These are phyloP conservation scores for Rhinichthys osculus DNA, from an alignment of 2,797 vertebrate species.

Conservation along the genomic window DNA sequence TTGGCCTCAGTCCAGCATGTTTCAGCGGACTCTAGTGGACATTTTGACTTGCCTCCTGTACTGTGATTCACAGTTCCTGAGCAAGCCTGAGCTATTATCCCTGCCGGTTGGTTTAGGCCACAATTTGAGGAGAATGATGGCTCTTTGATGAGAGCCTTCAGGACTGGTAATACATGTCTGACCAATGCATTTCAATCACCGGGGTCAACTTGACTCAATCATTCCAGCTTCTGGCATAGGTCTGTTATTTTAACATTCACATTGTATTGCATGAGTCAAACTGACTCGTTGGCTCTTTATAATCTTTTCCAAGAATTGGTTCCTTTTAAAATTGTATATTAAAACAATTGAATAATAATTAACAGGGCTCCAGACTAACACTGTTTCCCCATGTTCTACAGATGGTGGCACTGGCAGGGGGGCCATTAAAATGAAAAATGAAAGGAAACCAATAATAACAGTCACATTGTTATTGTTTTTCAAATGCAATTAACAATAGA, in stretches of 20 bases:
- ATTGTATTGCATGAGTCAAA: background rate
- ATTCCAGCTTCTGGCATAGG: background rate
- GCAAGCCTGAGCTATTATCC: conserved; percentile 48
- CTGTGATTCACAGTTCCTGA: conserved; percentile 19
- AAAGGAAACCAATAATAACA: conserved; percentile 1
- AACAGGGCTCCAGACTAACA: background rate
- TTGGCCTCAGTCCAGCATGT: conserved; percentile 57
- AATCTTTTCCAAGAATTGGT: background rate
- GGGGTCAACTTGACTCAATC: conserved; percentile 24
- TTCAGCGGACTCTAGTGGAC: conserved; percentile 45
- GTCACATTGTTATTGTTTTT: conserved; percentile 3
- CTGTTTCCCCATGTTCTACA: conserved; percentile 1
- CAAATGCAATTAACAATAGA: background rate
- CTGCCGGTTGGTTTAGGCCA: conserved; percentile 40
- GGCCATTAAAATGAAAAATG: background rate
- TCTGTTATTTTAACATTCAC: conserved; percentile 8
- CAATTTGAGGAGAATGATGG: conserved; percentile 57
- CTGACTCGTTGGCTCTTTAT: background rate
- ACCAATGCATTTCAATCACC: conserved; percentile 40
- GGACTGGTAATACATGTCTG: conserved; percentile 43
- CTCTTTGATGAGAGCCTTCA: conserved; percentile 58
- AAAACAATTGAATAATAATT: background rate
- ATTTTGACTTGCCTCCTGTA: conserved; percentile 34
- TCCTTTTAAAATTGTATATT: background rate
- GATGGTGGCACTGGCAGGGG: background rate